Evolutionary conservation across 1,140 invertebrate species (phyloP), one percentile per base, ranked within the genome.

Genomic region (Anoplolepis gracilipes): DNA sequence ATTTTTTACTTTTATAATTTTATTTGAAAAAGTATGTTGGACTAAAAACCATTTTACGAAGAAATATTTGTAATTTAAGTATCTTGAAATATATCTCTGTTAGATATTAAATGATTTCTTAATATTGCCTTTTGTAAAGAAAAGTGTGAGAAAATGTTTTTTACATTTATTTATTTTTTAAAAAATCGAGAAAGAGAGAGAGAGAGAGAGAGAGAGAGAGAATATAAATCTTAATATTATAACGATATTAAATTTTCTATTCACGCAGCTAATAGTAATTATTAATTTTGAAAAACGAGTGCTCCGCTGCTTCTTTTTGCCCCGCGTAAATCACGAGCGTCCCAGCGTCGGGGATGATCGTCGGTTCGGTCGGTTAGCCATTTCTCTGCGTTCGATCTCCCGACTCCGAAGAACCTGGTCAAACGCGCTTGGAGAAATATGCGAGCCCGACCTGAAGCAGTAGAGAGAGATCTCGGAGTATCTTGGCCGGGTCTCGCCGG

Each of bases 401-500:
- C 84, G 49, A 67, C 65, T 84, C 22, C 46, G 85, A 81, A 79
- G 86, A 84, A 90, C 69, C 78, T 87, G 87, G 87, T 85, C 86
- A 89, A 86, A 88, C 65, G 65, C 77, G 77, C 88, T n/a, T 55
- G 62, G 87, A 78, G 76, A 87, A 90, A 87, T 84, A 91, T 86
- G 82, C 65, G 86, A 88, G 67, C 57, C 78, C 69, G 87, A 87
- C 78, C 85, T 81, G 82, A 85, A 89, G 85, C 87, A 86, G 85
- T 82, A 77, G 76, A 86, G 90, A 92, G 92, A 94, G 92, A 94
- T 94, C 93, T 94, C 93, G 87, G 92, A 94, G 94, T 95, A 95
- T 95, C 94, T 95, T 94, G 94, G 94, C 94, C 94, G 94, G 94
- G 94, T 94, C 94, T 94, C 93, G 92, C 87, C 90, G 92, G 94